phyloP scores from a whole-genome alignment of 2,113 vertebrate genomes.

The Chaetura pelagica region DNA sequence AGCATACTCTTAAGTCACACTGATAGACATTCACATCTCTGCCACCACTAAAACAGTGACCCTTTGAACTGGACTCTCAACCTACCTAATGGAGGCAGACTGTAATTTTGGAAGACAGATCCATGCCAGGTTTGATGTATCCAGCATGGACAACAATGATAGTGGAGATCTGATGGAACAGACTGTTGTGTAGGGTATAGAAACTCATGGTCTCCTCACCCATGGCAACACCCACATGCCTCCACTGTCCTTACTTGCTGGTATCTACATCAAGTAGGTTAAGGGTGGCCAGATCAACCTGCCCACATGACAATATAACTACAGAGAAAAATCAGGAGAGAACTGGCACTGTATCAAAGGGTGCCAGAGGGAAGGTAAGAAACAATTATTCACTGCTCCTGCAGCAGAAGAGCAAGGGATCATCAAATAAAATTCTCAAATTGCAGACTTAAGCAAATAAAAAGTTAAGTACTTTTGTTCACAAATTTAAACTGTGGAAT shows the following conservation, averaged over 20 bases:
- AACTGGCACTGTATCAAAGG: background rate
- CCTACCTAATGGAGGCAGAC: background rate
- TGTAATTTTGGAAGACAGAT: background rate
- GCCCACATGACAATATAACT: background rate
- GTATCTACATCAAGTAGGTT: background rate
- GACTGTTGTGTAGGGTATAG: background rate
- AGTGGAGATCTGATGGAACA: fast-evolving
- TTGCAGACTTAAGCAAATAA: background rate
- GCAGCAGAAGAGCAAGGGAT: background rate
- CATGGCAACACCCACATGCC: background rate
- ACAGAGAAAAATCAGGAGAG: background rate
- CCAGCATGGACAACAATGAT: background rate
- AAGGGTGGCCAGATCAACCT: background rate
- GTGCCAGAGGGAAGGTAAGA: background rate
- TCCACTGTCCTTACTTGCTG: background rate
- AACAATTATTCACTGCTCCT: background rate
- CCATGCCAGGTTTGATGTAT: background rate
- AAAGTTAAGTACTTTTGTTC: background rate
- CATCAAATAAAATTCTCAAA: background rate
- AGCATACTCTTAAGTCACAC: background rate
- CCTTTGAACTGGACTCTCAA: background rate
- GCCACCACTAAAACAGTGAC: background rate
- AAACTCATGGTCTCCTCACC: background rate
- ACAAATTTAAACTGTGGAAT: background rate
- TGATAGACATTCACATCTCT: background rate